These are phyloP conservation scores for Canis aureus DNA, from an alignment of 2,113 vertebrate genomes.

Conservation along the genomic window DNA sequence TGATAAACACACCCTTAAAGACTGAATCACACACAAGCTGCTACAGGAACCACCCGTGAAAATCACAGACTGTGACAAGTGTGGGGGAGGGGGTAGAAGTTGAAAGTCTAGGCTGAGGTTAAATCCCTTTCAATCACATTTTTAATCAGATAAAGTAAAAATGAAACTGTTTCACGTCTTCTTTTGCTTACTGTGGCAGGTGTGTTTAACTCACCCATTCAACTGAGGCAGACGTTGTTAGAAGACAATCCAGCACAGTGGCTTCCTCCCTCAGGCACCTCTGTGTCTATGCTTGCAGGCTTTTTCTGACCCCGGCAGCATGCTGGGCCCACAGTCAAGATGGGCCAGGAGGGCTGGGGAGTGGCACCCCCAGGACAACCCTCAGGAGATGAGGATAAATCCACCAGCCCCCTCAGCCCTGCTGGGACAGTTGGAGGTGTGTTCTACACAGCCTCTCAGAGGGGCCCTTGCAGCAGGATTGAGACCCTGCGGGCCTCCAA, in stretches of 20 bases:
- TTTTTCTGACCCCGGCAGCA: background rate
- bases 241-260: accelerated
- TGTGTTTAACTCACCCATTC: background rate
- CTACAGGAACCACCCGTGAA: background rate
- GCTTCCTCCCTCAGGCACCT: background rate
- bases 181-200: background rate
- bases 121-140: background rate
- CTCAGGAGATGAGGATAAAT: background rate
- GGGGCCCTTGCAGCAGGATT: too few relatives aligned
- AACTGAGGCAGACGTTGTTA: background rate
- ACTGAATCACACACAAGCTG: background rate
- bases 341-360: background rate
- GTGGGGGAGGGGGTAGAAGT: background rate
- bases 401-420: background rate
- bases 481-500: background rate
- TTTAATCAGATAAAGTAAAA: background rate
- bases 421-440: accelerated
- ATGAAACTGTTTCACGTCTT: background rate
- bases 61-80: slow-evolving; percentile 5
- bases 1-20: slow-evolving; percentile 21
- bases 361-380: background rate
- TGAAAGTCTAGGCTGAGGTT: background rate
- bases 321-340: background rate
- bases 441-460: background rate
- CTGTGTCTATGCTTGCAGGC: accelerated